Percentiles rank a stretch among this genome's conserved stretches.
These are phyloP conservation scores for Piaya cayana DNA, from an alignment of 2,113 vertebrate genomes.

Conservation along the genomic window DNA sequence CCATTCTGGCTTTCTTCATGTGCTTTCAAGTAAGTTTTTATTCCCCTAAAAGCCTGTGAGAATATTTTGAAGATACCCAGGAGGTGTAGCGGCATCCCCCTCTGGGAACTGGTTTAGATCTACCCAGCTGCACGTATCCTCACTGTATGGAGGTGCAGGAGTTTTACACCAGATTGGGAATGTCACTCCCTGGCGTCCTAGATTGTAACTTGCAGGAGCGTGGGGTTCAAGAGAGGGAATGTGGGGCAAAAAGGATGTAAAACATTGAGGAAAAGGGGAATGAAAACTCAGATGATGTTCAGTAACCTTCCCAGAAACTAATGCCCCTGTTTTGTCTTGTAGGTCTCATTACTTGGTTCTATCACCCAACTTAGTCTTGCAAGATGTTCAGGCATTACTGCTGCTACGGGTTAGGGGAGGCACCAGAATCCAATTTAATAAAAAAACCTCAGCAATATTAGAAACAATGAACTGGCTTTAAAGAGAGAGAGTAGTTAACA, in stretches of 20 bases:
- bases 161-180: neutral
- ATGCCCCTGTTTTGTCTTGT: neutral
- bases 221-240: too few relatives aligned
- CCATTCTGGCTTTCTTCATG: neutral
- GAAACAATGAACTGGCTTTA: neutral
- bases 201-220: neutral
- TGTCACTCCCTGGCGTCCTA: neutral
- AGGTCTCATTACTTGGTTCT: neutral
- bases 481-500: neutral
- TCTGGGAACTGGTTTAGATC: fast-evolving
- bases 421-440: neutral
- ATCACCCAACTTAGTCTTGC: neutral
- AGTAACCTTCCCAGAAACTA: neutral
- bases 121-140: fast-evolving
- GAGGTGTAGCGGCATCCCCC: neutral
- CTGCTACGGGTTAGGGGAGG: neutral
- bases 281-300: neutral
- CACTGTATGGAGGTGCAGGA: fast-evolving
- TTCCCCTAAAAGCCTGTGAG: neutral
- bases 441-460: neutral
- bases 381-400: neutral
- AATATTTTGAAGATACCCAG: neutral
- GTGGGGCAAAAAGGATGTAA: fast-evolving
- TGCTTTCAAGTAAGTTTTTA: neutral
- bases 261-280: neutral